phyloP scores from a whole-genome alignment of 2,113 vertebrate genomes.

The Bufo gargarizans region DNA sequence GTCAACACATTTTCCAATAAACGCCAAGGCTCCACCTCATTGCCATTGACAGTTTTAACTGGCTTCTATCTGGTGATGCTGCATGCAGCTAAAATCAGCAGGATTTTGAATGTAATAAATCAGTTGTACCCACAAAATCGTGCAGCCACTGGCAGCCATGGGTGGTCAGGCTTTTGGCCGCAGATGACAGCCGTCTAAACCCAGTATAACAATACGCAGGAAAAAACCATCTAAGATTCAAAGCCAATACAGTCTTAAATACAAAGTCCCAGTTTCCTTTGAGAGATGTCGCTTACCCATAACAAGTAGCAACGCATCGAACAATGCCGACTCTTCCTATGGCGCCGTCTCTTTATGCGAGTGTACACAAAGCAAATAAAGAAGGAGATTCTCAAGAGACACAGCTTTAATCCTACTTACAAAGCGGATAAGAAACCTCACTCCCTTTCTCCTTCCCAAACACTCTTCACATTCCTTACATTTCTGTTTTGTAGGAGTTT shows the following conservation, averaged over 20 bases:
- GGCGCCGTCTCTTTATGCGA: background rate
- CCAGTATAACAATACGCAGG: too few species aligned
- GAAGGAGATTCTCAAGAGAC: background rate
- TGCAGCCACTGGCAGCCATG: too few species aligned
- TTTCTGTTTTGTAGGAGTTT: constrained; percentile 7
- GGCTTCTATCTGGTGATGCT: too few species aligned
- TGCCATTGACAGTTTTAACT: too few species aligned
- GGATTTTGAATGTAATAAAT: too few species aligned
- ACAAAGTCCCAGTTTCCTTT: background rate
- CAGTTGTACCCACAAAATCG: too few species aligned
- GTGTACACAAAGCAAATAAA: background rate
- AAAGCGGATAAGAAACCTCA: background rate
- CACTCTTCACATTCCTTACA: constrained; percentile 31
- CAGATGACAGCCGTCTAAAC: too few species aligned
- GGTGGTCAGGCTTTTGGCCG: too few species aligned
- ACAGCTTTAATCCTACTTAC: constrained; percentile 1
- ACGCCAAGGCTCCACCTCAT: too few species aligned
- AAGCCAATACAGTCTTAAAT: background rate
- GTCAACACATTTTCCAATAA: too few species aligned
- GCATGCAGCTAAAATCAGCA: too few species aligned
- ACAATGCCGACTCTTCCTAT: background rate
- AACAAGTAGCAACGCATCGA: background rate
- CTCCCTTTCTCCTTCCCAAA: background rate
- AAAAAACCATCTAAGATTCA: too few species aligned
- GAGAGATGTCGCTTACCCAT: background rate